Evolutionary conservation across 2,888 invertebrate species (phyloP), one percentile per base, ranked within the genome.

Genomic region (Mimachlamys varia): DNA sequence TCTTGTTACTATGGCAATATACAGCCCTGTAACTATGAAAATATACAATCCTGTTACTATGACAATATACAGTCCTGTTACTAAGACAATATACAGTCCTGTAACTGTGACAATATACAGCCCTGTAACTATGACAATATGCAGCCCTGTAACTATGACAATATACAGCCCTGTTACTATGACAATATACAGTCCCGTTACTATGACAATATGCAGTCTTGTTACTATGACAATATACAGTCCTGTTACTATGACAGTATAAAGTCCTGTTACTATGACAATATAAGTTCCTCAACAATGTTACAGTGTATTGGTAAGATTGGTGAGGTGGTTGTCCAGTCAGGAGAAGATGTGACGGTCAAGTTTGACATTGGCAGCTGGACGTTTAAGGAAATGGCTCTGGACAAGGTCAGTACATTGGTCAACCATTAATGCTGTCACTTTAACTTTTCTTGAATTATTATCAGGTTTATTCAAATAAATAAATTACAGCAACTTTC

Each of bases 241-340:
- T 3, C 53, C 53, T 53, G 53, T 53, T 17, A 12, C 53, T 19
- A 53, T 53, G 53, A 19, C 19, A 53, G 15, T 53, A 53, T 53
- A 17, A 53, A 13, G 53, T 53, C 53, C 53, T 38, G 0, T 88
- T 33, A 13, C 38, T 13, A 58, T 76, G 55, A 38, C 1, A 27
- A 17, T 38, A 17, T 38, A 49, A 27, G 15, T 0, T 37, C 19
- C 3, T 53, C 38, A n/a, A 22, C 19, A 38, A 50, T 58, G 55
- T 88, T 37, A 10, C 95, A 98, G 97, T 98, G 97, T 96, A 97
- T 98, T 92, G 97, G 98, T 0, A 92, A 93, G 76, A 97, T 98
- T 89, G 98, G 98, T 27, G 97, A 97, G n/a, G 98, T 98, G 22
- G 98, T 98, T 89, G 98, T 98, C 27, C 98, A 98, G 0, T 98